These are phyloP conservation scores for Daktulosphaira vitifoliae DNA, from an alignment of 1,140 invertebrate genomes.

Conservation along the genomic window DNA sequence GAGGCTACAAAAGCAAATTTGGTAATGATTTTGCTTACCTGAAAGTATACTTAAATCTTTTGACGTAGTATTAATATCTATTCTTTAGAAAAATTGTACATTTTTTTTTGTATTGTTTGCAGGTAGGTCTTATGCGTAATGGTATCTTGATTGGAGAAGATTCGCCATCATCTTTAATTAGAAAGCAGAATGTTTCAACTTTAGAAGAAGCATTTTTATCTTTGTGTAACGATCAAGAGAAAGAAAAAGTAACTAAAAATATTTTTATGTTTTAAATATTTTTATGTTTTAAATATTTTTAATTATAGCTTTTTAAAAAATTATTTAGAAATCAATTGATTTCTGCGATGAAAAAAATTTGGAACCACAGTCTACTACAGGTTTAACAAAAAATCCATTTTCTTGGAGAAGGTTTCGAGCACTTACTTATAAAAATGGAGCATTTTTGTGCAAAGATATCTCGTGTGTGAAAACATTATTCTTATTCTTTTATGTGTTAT, in stretches of 20 bases:
- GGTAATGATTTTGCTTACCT: conserved; percentile 49
- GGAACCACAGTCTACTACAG: not conserved
- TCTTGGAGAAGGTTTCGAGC: conserved; percentile 20
- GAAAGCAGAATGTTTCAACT: conserved; percentile 33
- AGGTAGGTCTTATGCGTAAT: conserved; percentile 53
- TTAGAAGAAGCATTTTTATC: conserved; percentile 40
- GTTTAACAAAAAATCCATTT: not conserved
- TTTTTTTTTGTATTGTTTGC: not conserved
- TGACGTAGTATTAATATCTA: too few relatives aligned
- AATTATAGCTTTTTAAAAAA: too few relatives aligned
- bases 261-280: too few relatives aligned
- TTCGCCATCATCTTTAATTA: conserved; percentile 43
- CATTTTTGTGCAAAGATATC: conserved; percentile 10
- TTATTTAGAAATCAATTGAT: too few relatives aligned
- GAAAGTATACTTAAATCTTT: too few relatives aligned
- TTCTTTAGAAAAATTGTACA: too few relatives aligned
- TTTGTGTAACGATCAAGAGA: conserved; percentile 42
- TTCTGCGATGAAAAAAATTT: too few relatives aligned
- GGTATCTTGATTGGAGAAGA: conserved; percentile 53
- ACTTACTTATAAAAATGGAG: conserved; percentile 6
- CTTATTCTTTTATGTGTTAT: not conserved
- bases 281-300: too few relatives aligned
- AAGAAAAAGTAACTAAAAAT: conserved; percentile 34
- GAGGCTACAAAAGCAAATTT: conserved; percentile 74
- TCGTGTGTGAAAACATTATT: not conserved